Evolutionary conservation across 2,113 vertebrate species (phyloP).

Genomic region (Anguilla japonica): DNA sequence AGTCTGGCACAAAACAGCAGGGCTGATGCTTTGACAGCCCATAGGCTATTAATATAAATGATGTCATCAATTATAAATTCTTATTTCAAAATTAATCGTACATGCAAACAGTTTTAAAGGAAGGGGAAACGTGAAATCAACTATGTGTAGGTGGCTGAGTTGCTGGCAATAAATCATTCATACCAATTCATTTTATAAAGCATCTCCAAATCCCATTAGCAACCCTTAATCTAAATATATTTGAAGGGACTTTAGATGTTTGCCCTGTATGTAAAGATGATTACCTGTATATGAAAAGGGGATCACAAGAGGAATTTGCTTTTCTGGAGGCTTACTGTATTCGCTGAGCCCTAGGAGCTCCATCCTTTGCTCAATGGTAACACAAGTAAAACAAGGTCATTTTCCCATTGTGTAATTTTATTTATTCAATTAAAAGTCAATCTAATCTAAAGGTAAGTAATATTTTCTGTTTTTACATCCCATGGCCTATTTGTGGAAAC

Average conservation of each 20-base stretch:
- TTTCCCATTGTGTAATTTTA: neutral
- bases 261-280: slow-evolving; percentile 42
- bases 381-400: neutral
- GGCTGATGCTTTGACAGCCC: slow-evolving; percentile 29
- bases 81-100: slow-evolving; percentile 57
- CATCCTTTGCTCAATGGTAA: neutral
- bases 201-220: slow-evolving; percentile 18
- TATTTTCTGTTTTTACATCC: neutral
- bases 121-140: slow-evolving; percentile 39
- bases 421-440: neutral
- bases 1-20: slow-evolving; percentile 32
- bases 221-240: slow-evolving; percentile 47
- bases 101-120: slow-evolving; percentile 61
- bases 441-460: neutral
- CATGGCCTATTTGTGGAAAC: neutral
- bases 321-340: slow-evolving; percentile 2
- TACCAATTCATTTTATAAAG: slow-evolving; percentile 58
- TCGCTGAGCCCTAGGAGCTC: neutral
- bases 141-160: slow-evolving; percentile 49
- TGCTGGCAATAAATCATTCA: slow-evolving; percentile 54
- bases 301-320: slow-evolving; percentile 2
- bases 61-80: slow-evolving; percentile 57
- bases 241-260: slow-evolving; percentile 36
- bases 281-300: neutral
- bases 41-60: slow-evolving; percentile 66